A percentile compares a stretch with the other conserved stretches of the same genome.
Evolutionary conservation across 2,888 invertebrate species (phyloP).

Genomic region (Drosophila prostipennis): DNA sequence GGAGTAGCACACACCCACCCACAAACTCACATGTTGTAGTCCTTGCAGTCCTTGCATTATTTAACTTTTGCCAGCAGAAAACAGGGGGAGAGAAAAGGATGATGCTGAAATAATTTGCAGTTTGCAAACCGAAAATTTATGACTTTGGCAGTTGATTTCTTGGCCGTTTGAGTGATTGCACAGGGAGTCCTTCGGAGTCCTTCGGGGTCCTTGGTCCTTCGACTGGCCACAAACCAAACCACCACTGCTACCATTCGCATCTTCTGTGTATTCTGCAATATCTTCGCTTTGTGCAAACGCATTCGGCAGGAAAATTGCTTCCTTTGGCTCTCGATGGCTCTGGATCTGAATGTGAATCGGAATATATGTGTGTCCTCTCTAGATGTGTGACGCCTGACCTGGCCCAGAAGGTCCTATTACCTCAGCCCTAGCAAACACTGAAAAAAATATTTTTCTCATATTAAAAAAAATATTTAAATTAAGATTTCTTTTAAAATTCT

Average conservation of each 20-base stretch:
- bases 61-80: constrained; percentile 49
- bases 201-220: neutral
- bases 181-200: constrained; percentile 14
- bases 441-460: too few species aligned
- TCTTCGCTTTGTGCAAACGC: constrained; percentile 55
- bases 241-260: constrained; percentile 4
- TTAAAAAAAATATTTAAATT: too few species aligned
- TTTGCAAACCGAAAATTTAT: constrained; percentile 44
- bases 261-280: constrained; percentile 10
- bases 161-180: constrained; percentile 41
- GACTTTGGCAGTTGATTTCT: constrained; percentile 60
- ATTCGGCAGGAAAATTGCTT: constrained; percentile 68
- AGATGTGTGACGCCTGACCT: constrained; percentile 39
- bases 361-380: constrained; percentile 22
- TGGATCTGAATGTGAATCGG: constrained; percentile 1
- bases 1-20: neutral
- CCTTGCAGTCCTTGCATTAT: constrained; percentile 36
- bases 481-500: too few species aligned
- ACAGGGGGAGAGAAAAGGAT: constrained; percentile 9
- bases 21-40: constrained; percentile 28
- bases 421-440: constrained; percentile 7
- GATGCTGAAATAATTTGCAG: constrained; percentile 55
- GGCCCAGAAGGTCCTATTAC: constrained; percentile 20
- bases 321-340: constrained; percentile 39
- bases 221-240: constrained; percentile 12